Conservation (phyloP, 2,888 invertebrate genomes). For the Koerneria pararmatus region DNA sequence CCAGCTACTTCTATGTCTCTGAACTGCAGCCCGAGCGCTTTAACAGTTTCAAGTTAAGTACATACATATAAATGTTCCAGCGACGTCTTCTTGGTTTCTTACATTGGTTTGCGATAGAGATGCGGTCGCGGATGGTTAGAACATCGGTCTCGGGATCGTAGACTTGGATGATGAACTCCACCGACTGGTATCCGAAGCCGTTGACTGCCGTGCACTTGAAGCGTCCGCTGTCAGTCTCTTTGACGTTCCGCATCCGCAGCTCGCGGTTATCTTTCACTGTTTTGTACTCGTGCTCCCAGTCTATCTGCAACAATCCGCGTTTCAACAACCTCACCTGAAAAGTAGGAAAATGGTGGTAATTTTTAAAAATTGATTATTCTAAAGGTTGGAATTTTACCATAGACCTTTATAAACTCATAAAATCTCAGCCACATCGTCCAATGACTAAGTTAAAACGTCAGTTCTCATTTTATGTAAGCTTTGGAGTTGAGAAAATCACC, state of each 20-base stretch:
- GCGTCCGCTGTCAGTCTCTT: slow-evolving; percentile 47
- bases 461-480: too few species aligned
- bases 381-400: too few species aligned
- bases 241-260: slow-evolving; percentile 47
- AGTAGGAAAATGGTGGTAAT: background rate
- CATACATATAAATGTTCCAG: too few species aligned
- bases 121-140: slow-evolving; percentile 13
- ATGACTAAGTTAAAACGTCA: slow-evolving; percentile 15
- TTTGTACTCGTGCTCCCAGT: slow-evolving; percentile 44
- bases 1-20: too few species aligned
- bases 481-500: too few species aligned
- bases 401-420: slow-evolving; percentile 1
- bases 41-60: too few species aligned
- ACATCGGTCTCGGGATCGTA: slow-evolving; percentile 30
- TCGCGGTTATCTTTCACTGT: slow-evolving; percentile 44
- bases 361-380: too few species aligned
- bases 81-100: too few species aligned
- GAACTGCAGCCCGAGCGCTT: too few species aligned
- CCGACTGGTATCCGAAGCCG: slow-evolving; percentile 50
- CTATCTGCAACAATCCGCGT: too few species aligned
- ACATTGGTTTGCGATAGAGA: slow-evolving; percentile 16
- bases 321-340: slow-evolving; percentile 21
- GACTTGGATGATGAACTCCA: slow-evolving; percentile 51
- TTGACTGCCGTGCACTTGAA: slow-evolving; percentile 55
- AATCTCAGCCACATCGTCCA: background rate